These are phyloP conservation scores for Melierax canorus DNA, from an alignment of 2,113 vertebrate species.

Conservation along the genomic window DNA sequence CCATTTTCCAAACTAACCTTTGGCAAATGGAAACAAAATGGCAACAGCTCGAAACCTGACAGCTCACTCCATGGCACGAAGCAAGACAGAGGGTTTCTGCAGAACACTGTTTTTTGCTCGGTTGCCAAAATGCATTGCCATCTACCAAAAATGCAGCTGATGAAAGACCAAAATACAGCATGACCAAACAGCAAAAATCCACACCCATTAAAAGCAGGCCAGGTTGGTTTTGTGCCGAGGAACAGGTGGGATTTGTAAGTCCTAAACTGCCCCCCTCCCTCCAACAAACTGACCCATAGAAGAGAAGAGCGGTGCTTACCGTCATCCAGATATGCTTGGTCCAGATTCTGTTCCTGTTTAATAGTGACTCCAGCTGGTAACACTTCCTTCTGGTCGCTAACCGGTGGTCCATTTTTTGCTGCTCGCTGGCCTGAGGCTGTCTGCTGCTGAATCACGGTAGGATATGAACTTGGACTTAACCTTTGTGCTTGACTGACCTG, in stretches of 20 bases:
- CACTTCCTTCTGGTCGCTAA: slow-evolving; percentile 75
- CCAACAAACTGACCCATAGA: background rate
- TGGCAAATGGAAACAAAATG: slow-evolving; percentile 14
- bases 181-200: background rate
- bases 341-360: slow-evolving; percentile 95
- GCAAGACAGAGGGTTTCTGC: background rate
- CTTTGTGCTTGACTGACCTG: slow-evolving; percentile 70
- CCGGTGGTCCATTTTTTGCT: slow-evolving; percentile 76
- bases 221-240: background rate
- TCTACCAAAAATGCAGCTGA: background rate
- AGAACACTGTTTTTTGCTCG: background rate
- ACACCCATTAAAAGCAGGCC: background rate
- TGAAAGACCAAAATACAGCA: background rate
- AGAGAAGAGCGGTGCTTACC: slow-evolving; percentile 72
- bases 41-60: background rate
- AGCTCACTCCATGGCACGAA: background rate
- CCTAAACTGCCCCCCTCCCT: background rate
- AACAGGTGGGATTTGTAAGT: background rate
- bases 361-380: slow-evolving; percentile 84
- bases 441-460: slow-evolving; percentile 94
- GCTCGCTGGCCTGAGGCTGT: slow-evolving; percentile 70
- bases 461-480: slow-evolving; percentile 77
- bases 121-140: background rate
- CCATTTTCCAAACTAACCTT: slow-evolving; percentile 15
- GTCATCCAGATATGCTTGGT: slow-evolving; percentile 97